Evolutionary conservation across 2,113 vertebrate species (phyloP).

Genomic region (Dasyornis broadbenti): DNA sequence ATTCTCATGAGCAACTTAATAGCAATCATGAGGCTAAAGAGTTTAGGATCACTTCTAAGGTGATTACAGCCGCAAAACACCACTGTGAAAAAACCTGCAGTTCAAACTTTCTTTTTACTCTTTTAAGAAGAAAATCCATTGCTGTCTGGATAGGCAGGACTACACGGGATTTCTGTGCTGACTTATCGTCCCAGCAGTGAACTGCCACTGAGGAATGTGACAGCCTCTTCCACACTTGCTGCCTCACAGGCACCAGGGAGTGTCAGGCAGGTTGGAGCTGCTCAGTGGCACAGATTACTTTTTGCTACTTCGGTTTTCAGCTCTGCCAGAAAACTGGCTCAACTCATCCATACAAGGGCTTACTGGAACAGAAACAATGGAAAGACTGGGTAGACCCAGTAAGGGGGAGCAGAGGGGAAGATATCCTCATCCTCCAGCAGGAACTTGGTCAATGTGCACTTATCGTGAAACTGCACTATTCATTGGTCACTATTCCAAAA

Average conservation of each 20-base stretch:
- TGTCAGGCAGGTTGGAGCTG: background rate
- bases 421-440: background rate
- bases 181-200: background rate
- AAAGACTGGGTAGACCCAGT: background rate
- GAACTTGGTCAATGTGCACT: accelerated
- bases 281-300: background rate
- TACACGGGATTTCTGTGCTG: background rate
- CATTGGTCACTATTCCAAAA: background rate
- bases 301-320: background rate
- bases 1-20: conserved; percentile 42
- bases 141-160: background rate
- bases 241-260: background rate
- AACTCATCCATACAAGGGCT: background rate
- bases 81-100: background rate
- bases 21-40: conserved; percentile 6
- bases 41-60: conserved; percentile 15
- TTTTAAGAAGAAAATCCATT: background rate
- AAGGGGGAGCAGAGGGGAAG: background rate
- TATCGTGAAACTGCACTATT: background rate
- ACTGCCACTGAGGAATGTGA: background rate
- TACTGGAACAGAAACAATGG: background rate
- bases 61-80: background rate
- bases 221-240: background rate
- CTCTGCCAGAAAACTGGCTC: background rate
- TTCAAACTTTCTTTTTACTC: background rate